Evolutionary conservation across 2,888 invertebrate genomes (phyloP), one percentile per base, ranked within the genome.

Genomic region (Lasius platythorax): DNA sequence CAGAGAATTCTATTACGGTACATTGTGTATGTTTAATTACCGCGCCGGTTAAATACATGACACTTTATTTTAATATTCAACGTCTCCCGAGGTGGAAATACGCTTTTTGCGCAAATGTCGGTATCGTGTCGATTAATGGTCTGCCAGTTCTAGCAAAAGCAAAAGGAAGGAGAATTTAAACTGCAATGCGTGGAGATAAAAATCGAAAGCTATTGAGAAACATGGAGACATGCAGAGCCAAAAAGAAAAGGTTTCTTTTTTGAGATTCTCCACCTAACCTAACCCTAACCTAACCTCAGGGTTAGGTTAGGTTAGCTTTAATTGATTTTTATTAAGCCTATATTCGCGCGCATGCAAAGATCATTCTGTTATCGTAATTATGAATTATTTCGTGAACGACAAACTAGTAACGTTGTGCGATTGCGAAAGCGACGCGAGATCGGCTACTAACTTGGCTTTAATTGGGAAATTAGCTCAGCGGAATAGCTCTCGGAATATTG

Each of bases 401-500:
- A 33, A 50, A 50, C 70, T 70, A 37, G 50, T 8, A n/a, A 12
- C 50, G 18, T 9, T 8, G 37, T 37, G 37, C 5, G 5, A 37
- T 73, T 58, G 58, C 58, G 40, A 40, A 28, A 40, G 4, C 28
- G 28, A 28, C 40, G 67, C 30, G 37, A 33, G 23, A 78, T 56
- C n/a, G 56, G 33, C 15, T 46, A 33, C n/a, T 67, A 78, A 67
- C 67, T 58, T 33, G 58, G 56, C 56, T 68, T 23, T 67, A 85
- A 88, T 88, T 87, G 79, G 84, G 83, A 84, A 88, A 88, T 87
- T 87, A 88, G 68, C 63, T 23, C 82, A 66, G 53, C 82, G 66
- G 82, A 79, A 82, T 87, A 50, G 83, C 78, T 28, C 78, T 28
- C 63, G 18, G 64, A 83, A 79, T 53, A 53, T 76, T 82, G 76